Conservation (phyloP, 2,113 vertebrate species). For the Psettodes erumei region DNA sequence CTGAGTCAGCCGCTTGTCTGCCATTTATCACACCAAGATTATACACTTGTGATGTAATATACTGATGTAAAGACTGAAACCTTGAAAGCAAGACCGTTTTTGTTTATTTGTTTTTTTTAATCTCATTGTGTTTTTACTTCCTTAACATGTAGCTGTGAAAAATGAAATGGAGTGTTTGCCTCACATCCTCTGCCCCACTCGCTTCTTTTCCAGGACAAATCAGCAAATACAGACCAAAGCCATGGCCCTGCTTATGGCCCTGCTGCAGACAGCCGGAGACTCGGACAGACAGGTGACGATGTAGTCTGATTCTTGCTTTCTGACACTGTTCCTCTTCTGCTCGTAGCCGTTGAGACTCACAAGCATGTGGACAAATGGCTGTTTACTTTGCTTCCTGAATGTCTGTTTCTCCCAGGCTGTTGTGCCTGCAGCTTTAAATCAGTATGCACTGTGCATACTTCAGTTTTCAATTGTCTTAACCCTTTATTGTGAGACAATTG, state of each 20-base stretch:
- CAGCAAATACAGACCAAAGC: slow-evolving; percentile 95
- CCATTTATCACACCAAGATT: background rate
- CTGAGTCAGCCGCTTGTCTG: background rate
- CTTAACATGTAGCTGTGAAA: background rate
- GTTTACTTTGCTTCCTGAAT: background rate
- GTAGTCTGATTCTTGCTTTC: background rate
- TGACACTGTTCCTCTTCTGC: slow-evolving; percentile 8
- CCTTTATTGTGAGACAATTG: background rate
- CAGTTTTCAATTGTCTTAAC: background rate
- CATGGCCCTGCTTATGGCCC: slow-evolving; percentile 94
- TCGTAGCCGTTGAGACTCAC: background rate
- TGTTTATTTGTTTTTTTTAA: too few species aligned
- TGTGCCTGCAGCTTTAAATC: background rate
- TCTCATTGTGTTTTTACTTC: background rate
- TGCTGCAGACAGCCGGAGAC: slow-evolving; percentile 88
- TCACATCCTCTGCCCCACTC: background rate
- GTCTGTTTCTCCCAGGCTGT: background rate
- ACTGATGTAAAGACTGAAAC: too few species aligned
- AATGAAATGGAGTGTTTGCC: background rate
- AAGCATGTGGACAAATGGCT: background rate
- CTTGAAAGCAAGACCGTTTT: background rate
- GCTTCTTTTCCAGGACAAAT: slow-evolving; percentile 86
- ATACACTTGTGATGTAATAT: background rate
- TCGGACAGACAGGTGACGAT: slow-evolving; percentile 84
- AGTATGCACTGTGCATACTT: background rate